These are phyloP conservation scores for Morphnarchus princeps DNA, from an alignment of 2,113 vertebrate genomes.

Conservation along the genomic window DNA sequence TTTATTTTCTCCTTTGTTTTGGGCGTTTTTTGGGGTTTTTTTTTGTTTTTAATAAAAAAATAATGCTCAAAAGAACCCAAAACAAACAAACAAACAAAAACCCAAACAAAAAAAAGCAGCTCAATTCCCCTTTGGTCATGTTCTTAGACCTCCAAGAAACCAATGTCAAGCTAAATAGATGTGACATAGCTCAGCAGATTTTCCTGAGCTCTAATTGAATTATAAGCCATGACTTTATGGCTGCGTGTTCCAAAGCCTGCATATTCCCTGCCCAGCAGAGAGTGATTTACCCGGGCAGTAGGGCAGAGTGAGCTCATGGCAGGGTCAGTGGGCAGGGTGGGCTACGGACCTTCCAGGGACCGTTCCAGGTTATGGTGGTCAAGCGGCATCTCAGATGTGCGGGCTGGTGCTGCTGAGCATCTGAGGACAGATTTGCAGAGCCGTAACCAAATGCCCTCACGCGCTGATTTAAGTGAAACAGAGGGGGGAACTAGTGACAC, in stretches of 20 bases:
- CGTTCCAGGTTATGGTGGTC: background rate
- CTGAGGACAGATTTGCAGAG: background rate
- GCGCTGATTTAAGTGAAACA: background rate
- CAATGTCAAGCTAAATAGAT: conserved; percentile 11
- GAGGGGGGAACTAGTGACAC: background rate
- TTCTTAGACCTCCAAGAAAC: conserved; percentile 42
- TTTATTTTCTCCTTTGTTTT: background rate
- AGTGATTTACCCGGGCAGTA: background rate
- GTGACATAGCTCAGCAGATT: conserved; percentile 16
- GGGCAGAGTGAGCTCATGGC: background rate
- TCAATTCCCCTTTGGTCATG: conserved; percentile 11
- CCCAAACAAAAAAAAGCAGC: background rate
- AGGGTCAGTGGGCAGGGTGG: background rate
- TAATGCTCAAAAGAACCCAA: fast-evolving
- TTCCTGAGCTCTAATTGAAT: conserved; percentile 48
- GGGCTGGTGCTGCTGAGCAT: background rate
- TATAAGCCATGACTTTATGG: conserved; percentile 38
- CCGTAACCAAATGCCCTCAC: background rate
- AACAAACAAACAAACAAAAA: background rate
- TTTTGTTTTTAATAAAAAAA: background rate
- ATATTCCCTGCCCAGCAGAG: background rate
- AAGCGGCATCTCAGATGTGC: background rate
- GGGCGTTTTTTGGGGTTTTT: background rate
- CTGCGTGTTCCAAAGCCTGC: background rate
- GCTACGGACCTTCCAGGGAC: background rate